These are phyloP conservation scores for Cottoperca gobio DNA, from an alignment of 2,797 vertebrate genomes.

Conservation along the genomic window DNA sequence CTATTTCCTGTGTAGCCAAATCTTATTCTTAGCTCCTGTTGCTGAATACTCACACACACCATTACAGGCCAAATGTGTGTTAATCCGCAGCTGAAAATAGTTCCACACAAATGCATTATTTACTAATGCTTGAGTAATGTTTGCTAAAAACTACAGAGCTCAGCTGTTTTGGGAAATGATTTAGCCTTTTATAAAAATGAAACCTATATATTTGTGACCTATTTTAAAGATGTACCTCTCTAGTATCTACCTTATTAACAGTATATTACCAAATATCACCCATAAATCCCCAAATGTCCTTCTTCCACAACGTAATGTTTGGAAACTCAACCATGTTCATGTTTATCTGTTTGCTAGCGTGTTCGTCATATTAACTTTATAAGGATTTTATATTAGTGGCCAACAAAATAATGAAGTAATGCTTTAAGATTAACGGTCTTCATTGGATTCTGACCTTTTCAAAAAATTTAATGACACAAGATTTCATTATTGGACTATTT, in stretches of 20 bases:
- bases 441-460: background rate
- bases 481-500: background rate
- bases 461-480: background rate
- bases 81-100: background rate
- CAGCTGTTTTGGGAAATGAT: background rate
- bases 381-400: background rate
- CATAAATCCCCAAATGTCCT: background rate
- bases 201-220: background rate
- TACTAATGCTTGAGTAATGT: background rate
- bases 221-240: background rate
- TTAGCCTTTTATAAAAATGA: background rate
- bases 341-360: too few relatives aligned
- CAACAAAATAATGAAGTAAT: background rate
- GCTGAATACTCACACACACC: background rate
- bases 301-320: background rate
- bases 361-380: background rate
- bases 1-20: background rate
- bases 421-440: background rate
- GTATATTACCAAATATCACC: background rate
- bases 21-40: background rate
- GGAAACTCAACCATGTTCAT: background rate
- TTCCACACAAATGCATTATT: background rate
- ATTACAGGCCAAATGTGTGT: background rate
- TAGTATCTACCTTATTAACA: background rate
- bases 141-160: too few relatives aligned